These are phyloP conservation scores for Scolopax bukidnonensis DNA, from an alignment of 2,797 vertebrate genomes.

Conservation along the genomic window DNA sequence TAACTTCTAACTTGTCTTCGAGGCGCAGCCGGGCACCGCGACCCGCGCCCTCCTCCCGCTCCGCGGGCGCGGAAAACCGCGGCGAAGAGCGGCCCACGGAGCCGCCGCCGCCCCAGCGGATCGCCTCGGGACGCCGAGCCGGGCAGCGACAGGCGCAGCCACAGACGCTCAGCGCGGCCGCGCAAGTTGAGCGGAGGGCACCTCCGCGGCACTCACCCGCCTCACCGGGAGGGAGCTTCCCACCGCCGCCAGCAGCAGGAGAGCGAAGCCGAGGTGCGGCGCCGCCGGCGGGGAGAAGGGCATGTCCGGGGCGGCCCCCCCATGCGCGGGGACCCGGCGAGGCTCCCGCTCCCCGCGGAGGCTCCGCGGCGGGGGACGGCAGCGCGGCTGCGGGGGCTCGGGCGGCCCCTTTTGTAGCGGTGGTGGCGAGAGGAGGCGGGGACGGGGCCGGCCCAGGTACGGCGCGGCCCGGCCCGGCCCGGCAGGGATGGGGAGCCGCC, in stretches of 20 bases:
- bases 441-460: conserved; percentile 9
- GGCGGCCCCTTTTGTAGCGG: conserved; percentile 11
- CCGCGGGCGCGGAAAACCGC: background rate
- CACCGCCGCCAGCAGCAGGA: conserved; percentile 5
- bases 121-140: background rate
- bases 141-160: too few relatives aligned
- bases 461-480: background rate
- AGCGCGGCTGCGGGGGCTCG: background rate
- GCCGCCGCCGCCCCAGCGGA: background rate
- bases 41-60: background rate
- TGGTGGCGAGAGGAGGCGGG: conserved; percentile 58
- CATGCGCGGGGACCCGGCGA: background rate
- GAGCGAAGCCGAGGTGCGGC: background rate
- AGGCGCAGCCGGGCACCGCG: background rate
- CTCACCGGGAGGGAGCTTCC: background rate
- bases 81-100: background rate
- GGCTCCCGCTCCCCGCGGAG: background rate
- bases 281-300: background rate
- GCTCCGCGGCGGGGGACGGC: background rate
- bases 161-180: background rate
- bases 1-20: background rate
- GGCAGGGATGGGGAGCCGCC: background rate
- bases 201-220: conserved; percentile 7
- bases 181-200: background rate
- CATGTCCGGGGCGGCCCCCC: background rate